Conservation (phyloP, 1,140 invertebrate genomes). For the Cotesia vestalis region DNA sequence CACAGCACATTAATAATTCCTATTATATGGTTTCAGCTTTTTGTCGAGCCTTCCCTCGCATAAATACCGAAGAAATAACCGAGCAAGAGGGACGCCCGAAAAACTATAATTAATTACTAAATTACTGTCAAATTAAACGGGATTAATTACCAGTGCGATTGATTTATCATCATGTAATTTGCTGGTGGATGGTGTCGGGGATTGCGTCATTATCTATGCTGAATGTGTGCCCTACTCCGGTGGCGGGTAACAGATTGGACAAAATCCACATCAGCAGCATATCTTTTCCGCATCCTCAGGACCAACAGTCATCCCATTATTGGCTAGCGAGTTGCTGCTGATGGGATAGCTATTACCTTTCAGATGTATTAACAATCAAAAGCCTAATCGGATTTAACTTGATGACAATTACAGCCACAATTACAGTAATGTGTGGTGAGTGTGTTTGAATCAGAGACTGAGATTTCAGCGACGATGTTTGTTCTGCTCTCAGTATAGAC, state of each 20-base stretch:
- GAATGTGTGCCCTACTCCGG: conserved; percentile 33
- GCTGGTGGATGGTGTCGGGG: conserved; percentile 52
- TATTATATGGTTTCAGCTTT: too few relatives aligned
- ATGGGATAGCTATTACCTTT: neutral
- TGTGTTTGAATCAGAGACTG: too few relatives aligned
- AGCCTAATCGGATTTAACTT: too few relatives aligned
- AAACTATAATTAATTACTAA: too few relatives aligned
- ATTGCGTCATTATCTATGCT: conserved; percentile 59
- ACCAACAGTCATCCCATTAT: conserved; percentile 17
- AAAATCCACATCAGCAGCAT: conserved; percentile 22
- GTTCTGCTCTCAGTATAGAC: too few relatives aligned
- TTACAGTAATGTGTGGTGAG: too few relatives aligned
- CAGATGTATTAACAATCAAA: neutral
- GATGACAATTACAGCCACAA: too few relatives aligned
- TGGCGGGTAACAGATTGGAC: neutral
- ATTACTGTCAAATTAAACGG: neutral
- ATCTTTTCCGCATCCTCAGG: neutral
- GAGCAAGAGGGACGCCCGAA: too few relatives aligned
- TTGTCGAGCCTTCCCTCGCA: too few relatives aligned
- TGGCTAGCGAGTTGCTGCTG: neutral
- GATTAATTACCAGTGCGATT: conserved; percentile 51
- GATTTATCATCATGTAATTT: conserved; percentile 53
- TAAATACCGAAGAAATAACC: too few relatives aligned
- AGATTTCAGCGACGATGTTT: too few relatives aligned
- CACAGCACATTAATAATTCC: too few relatives aligned